Evolutionary conservation across 2,797 vertebrate genomes (phyloP).

Genomic region (Avahi laniger): DNA sequence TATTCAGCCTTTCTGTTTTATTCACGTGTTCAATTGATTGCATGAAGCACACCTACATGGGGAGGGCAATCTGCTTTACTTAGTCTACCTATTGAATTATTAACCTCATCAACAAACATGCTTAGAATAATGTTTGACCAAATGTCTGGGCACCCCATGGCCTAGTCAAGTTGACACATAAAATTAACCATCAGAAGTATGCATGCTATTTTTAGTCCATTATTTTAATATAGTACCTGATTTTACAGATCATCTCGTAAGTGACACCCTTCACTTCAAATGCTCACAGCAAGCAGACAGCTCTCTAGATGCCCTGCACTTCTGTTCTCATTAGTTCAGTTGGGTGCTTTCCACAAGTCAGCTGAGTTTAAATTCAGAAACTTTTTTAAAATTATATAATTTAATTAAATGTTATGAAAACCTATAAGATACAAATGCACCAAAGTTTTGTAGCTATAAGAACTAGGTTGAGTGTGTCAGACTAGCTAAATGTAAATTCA

Average conservation of each 20-base stretch:
- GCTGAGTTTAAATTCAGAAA: not conserved
- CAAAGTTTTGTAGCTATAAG: not conserved
- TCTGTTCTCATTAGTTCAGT: not conserved
- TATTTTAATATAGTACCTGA: not conserved
- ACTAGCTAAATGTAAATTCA: not conserved
- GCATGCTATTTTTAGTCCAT: not conserved
- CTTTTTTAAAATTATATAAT: not conserved
- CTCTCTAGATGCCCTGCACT: not conserved
- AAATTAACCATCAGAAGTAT: not conserved
- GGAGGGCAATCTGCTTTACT: not conserved
- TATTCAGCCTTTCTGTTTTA: not conserved
- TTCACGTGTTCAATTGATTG: not conserved
- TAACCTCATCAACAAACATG: not conserved
- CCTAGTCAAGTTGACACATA: not conserved
- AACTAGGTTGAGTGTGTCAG: not conserved
- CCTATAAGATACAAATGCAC: not conserved
- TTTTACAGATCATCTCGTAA: slow-evolving; percentile 11
- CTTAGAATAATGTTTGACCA: not conserved
- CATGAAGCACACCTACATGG: not conserved
- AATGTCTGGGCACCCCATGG: not conserved
- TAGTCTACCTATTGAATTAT: not conserved
- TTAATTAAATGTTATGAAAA: slow-evolving; percentile 30
- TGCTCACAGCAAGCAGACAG: slow-evolving; percentile 8
- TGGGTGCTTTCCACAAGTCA: not conserved
- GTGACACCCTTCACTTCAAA: not conserved